Conservation (phyloP, 2,888 invertebrate genomes). For the Rhingia campestris region DNA sequence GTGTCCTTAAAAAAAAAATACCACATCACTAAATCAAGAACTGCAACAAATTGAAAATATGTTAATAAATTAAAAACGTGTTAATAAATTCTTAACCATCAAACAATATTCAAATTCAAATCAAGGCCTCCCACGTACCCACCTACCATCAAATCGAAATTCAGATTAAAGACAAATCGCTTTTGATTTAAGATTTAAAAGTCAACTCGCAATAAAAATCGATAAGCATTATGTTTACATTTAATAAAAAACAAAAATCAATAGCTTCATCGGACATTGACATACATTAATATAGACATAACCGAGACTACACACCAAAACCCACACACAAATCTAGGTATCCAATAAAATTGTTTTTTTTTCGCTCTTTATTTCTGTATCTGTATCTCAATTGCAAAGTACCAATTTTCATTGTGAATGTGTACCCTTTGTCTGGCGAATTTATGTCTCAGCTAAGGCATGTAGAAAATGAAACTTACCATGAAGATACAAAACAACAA, state of each 20-base stretch:
- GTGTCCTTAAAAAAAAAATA: too few species aligned
- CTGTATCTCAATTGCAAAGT: slow-evolving; percentile 50
- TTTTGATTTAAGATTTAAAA: slow-evolving; percentile 1
- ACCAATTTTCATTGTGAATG: slow-evolving; percentile 36
- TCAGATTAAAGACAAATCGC: neutral
- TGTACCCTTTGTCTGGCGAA: slow-evolving; percentile 56
- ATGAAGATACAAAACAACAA: slow-evolving; percentile 31
- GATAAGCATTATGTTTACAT: slow-evolving; percentile 1
- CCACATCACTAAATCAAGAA: too few species aligned
- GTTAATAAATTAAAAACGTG: too few species aligned
- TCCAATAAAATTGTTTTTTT: slow-evolving; percentile 24
- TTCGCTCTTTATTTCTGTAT: slow-evolving; percentile 7
- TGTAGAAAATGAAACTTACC: slow-evolving; percentile 70
- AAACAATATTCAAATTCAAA: neutral
- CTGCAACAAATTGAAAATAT: too few species aligned
- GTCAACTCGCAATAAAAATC: slow-evolving; percentile 14
- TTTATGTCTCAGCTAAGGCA: slow-evolving; percentile 63
- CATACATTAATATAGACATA: slow-evolving; percentile 7
- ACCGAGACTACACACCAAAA: neutral
- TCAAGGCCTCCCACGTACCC: neutral
- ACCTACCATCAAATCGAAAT: neutral
- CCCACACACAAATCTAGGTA: slow-evolving; percentile 3
- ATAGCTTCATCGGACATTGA: slow-evolving; percentile 40
- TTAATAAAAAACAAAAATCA: slow-evolving; percentile 24
- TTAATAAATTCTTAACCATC: too few species aligned